These are phyloP conservation scores for Drosophila demipolita DNA, from an alignment of 2,888 invertebrate genomes.

Conservation along the genomic window DNA sequence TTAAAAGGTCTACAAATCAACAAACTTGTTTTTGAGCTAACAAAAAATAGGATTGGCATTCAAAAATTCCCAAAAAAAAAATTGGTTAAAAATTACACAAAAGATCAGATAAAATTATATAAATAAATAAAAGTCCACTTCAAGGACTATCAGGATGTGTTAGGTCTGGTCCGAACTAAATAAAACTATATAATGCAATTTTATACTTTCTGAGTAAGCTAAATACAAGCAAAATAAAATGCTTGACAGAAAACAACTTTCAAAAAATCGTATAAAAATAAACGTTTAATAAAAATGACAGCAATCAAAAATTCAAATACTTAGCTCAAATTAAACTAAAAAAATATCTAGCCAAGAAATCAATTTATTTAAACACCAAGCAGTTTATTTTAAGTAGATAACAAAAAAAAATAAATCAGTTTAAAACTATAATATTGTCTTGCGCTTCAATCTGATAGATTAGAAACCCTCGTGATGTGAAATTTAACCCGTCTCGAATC, in stretches of 20 bases:
- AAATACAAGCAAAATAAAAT: too few species aligned
- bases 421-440: neutral
- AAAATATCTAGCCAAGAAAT: too few species aligned
- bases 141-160: too few species aligned
- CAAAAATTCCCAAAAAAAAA: neutral
- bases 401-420: neutral
- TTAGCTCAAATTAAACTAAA: too few species aligned
- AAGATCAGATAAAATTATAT: neutral
- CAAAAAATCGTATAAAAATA: too few species aligned
- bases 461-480: neutral
- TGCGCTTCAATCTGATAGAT: neutral
- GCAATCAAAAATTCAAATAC: too few species aligned
- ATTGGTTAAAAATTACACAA: too few species aligned
- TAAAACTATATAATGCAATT: too few species aligned
- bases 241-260: too few species aligned
- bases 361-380: neutral
- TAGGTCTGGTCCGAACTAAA: too few species aligned
- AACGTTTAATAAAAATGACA: too few species aligned
- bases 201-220: too few species aligned
- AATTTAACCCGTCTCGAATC: conserved; percentile 10
- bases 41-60: neutral
- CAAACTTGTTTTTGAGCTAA: neutral
- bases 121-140: neutral
- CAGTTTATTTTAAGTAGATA: neutral
- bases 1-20: neutral